A percentile compares a stretch with the other conserved stretches of the same genome.
These are phyloP conservation scores for Pygoscelis adeliae DNA, from an alignment of 2,113 vertebrate genomes.

Conservation along the genomic window DNA sequence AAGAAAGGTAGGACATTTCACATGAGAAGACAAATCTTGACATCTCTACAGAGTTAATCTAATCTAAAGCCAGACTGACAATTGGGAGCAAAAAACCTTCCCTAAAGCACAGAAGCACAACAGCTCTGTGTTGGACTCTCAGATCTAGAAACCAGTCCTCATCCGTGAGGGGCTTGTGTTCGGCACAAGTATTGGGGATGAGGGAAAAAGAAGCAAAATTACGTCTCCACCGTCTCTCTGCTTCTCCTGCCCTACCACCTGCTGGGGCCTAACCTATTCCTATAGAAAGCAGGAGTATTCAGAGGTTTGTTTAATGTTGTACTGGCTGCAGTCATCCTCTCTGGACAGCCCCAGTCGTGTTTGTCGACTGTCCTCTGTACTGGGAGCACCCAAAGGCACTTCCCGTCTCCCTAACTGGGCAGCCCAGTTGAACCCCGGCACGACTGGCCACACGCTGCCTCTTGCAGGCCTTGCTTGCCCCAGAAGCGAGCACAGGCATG, in stretches of 20 bases:
- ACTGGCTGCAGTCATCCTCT: neutral
- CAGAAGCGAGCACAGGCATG: accelerated
- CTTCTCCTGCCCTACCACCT: neutral
- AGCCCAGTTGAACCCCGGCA: neutral
- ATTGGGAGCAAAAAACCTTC: neutral
- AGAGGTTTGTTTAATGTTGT: neutral
- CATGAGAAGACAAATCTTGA: neutral
- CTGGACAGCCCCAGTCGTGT: neutral
- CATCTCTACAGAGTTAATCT: neutral
- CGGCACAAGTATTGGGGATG: neutral
- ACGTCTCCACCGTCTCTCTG: neutral
- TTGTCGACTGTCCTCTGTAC: neutral
- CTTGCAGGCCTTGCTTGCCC: neutral
- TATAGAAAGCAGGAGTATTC: neutral
- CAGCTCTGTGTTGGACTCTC: neutral
- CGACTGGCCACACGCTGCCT: neutral
- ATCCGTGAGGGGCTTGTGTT: accelerated
- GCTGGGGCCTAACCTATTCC: neutral
- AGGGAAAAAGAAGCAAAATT: neutral
- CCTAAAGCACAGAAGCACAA: neutral
- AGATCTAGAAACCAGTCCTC: neutral
- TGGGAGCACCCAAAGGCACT: neutral
- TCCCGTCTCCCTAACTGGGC: neutral
- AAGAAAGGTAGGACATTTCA: neutral
- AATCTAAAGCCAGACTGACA: neutral